A percentile compares a stretch with the other conserved stretches of the same genome.
Conservation (phyloP, 2,888 invertebrate genomes). For the Aquatica leii region DNA sequence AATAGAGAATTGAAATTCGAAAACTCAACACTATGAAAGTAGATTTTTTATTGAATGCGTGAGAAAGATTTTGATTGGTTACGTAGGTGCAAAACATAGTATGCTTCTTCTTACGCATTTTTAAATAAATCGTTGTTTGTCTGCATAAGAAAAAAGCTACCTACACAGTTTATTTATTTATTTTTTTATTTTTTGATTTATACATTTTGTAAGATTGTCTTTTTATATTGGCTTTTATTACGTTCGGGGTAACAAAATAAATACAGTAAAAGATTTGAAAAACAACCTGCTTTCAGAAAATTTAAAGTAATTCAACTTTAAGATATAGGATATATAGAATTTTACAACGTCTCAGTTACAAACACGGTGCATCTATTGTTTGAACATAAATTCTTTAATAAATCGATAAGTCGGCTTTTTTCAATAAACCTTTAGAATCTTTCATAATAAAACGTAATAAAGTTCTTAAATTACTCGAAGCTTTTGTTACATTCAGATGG, state of each 20-base stretch:
- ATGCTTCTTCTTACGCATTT: constrained; percentile 21
- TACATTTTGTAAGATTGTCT: constrained; percentile 6
- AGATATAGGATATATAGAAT: too few relatives aligned
- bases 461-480: constrained; percentile 23
- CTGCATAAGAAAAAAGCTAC: constrained; percentile 1
- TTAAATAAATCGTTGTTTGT: constrained; percentile 13
- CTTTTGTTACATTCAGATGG: constrained; percentile 34
- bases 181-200: neutral
- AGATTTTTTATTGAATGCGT: constrained; percentile 29
- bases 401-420: constrained; percentile 11
- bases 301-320: constrained; percentile 1
- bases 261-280: neutral
- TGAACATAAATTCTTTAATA: constrained; percentile 12
- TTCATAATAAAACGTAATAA: constrained; percentile 31
- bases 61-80: constrained; percentile 29
- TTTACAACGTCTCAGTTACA: neutral
- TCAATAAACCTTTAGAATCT: constrained; percentile 20
- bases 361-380: neutral
- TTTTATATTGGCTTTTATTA: constrained; percentile 8
- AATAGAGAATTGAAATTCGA: constrained; percentile 29
- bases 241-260: neutral
- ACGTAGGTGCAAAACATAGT: constrained; percentile 27
- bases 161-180: neutral
- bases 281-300: neutral
- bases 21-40: constrained; percentile 29